Evolutionary conservation across 1,140 invertebrate genomes (phyloP), one percentile per base, ranked within the genome.

Genomic region (Popillia japonica): DNA sequence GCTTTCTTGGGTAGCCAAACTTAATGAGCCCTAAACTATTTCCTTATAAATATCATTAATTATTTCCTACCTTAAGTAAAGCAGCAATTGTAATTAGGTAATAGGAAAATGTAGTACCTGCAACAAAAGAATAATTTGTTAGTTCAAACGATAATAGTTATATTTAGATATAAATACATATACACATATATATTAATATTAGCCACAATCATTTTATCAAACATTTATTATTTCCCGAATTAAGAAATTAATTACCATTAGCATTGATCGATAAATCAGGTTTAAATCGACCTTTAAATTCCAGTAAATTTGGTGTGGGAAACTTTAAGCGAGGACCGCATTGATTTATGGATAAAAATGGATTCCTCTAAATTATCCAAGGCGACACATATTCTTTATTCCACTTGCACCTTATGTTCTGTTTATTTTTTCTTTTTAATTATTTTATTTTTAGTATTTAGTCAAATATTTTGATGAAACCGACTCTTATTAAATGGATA

Each of bases 211-310:
- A 68, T 8, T 68, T 68, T 23, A 68, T 68, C 61, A 20, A 14
- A 7, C 7, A 23, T 22, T 68, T 22, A 68, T 68, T 68, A 68
- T 68, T 22, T 7, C 11, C 20, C 10, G 17, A 20, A 68, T 27
- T 27, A 27, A 68, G 22, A 68, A 68, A 68, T 68, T 68, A 68
- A 68, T 68, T 68, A 68, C 61, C 61, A 34, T 34, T 34, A 14
- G 11, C 61, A 11, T 68, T 22, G 20, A 7, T 27, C 61, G 3
- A 2, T 68, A 27, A 23, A 68, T 27, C 61, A 68, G 17, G 48
- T 55, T n/a, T 68, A 23, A 22, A 68, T 22, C 61, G 11, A 22
- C 44, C 44, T 68, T 68, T 55, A 55, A 55, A 55, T 55, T 55
- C 48, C 17, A 55, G 17, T 55, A 55, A 55, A 55, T 68, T 68